Evolutionary conservation across 2,113 vertebrate species (phyloP).

Genomic region (Cercocebus atys): DNA sequence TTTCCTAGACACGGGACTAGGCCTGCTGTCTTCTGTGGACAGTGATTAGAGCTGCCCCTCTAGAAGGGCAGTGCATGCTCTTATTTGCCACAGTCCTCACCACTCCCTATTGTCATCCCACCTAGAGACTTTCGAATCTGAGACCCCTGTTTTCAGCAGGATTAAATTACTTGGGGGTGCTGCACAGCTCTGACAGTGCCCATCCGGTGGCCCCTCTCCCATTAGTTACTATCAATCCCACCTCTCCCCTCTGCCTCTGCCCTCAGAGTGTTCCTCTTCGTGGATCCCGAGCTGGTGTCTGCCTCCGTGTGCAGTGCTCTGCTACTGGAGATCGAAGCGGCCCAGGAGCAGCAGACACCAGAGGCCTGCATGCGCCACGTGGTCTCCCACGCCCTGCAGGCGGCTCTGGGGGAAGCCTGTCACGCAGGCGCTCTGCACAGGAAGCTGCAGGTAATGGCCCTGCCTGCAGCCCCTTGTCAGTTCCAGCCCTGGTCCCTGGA

Average conservation of each 20-base stretch:
- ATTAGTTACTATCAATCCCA: not conserved
- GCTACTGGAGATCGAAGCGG: slow-evolving; percentile 84
- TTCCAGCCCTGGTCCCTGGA: too few relatives aligned
- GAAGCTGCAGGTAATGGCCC: slow-evolving; percentile 86
- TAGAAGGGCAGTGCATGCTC: not conserved
- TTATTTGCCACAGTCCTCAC: not conserved
- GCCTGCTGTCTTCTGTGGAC: not conserved
- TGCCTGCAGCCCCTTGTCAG: not conserved
- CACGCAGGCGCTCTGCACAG: slow-evolving; percentile 76
- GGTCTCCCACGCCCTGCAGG: slow-evolving; percentile 90
- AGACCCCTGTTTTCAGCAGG: not conserved
- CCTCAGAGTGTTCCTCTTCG: slow-evolving; percentile 92
- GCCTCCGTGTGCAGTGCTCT: slow-evolving; percentile 86
- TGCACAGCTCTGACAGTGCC: not conserved
- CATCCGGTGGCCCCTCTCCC: not conserved
- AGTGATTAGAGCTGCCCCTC: not conserved
- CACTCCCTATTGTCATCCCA: not conserved
- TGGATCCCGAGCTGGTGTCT: slow-evolving; percentile 91
- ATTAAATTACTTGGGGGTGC: not conserved
- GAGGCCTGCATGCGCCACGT: slow-evolving; percentile 87
- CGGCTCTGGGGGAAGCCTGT: slow-evolving; percentile 86
- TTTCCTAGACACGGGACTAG: not conserved
- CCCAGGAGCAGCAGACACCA: slow-evolving; percentile 74
- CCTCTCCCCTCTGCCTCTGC: not conserved
- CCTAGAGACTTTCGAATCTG: not conserved